A percentile compares a stretch with the other conserved stretches of the same genome.
Evolutionary conservation across 64 coral and sea anemone species (phyloP).

Genomic region (Porites lutea): DNA sequence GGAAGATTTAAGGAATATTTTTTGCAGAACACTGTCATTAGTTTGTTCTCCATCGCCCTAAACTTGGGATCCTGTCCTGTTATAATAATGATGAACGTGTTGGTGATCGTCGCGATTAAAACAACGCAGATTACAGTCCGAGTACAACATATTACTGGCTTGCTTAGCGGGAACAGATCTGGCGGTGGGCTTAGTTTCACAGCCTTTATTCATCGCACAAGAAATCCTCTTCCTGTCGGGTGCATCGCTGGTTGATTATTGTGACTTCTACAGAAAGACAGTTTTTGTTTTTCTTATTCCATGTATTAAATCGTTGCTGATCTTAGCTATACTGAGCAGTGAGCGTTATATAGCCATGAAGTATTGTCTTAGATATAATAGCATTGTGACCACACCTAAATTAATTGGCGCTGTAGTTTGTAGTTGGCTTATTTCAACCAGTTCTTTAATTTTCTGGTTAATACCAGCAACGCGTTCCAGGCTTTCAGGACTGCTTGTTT

Average conservation of each 20-base stretch:
- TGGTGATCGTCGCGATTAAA: constrained; percentile 4
- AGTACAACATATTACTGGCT: constrained; percentile 6
- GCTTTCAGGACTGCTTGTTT: neutral
- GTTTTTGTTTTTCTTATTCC: neutral
- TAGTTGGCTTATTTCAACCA: neutral
- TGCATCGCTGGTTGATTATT: neutral
- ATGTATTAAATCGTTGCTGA: neutral
- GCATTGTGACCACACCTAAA: neutral
- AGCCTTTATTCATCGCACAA: neutral
- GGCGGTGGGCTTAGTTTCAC: neutral
- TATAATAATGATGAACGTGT: neutral
- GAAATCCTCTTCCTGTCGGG: neutral
- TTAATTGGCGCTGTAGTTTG: neutral
- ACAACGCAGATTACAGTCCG: constrained; percentile 6
- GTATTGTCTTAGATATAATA: neutral
- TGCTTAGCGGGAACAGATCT: constrained; percentile 16
- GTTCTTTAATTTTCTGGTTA: neutral
- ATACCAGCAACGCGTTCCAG: neutral
- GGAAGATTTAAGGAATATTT: neutral
- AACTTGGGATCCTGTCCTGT: neutral
- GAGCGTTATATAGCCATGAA: neutral
- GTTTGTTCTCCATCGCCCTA: neutral
- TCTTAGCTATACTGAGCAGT: neutral
- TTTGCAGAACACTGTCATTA: neutral
- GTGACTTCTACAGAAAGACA: neutral